Evolutionary conservation across 2,888 invertebrate species (phyloP).

Genomic region (Chloroclysta siterata): DNA sequence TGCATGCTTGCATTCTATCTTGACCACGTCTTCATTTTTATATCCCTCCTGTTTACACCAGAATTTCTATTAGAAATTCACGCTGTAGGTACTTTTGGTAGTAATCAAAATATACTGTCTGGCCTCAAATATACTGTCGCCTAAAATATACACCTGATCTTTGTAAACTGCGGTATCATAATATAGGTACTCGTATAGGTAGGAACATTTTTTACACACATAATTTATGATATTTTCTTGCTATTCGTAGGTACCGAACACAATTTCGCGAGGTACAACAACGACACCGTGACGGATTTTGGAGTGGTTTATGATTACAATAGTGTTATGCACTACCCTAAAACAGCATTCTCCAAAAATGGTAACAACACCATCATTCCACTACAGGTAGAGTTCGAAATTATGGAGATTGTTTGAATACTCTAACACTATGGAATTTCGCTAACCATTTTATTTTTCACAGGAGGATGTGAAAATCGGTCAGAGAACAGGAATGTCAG

Average conservation of each 20-base stretch:
- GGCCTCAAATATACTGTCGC: no score
- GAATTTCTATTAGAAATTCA: no score
- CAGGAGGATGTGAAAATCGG: slow-evolving; percentile 70
- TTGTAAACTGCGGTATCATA: no score
- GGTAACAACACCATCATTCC: slow-evolving; percentile 88
- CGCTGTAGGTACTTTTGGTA: no score
- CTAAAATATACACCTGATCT: no score
- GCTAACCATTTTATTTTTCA: not conserved
- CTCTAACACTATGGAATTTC: not conserved
- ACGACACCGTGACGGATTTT: slow-evolving; percentile 87
- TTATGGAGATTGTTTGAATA: not conserved
- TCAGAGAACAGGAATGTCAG: slow-evolving; percentile 72
- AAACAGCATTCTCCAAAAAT: slow-evolving; percentile 88
- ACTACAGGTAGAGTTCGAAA: slow-evolving; percentile 56
- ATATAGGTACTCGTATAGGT: no score
- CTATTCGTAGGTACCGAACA: slow-evolving; percentile 82
- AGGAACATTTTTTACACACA: no score
- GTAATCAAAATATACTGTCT: no score
- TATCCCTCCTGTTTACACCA: no score
- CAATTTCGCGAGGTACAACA: slow-evolving; percentile 88
- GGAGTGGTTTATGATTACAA: slow-evolving; percentile 88
- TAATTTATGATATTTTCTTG: slow-evolving; percentile 2
- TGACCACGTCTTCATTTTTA: no score
- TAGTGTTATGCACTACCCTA: slow-evolving; percentile 90
- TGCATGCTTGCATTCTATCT: not conserved